Conservation (phyloP, 2,113 vertebrate species). For the Neodontobutis hainanensis region DNA sequence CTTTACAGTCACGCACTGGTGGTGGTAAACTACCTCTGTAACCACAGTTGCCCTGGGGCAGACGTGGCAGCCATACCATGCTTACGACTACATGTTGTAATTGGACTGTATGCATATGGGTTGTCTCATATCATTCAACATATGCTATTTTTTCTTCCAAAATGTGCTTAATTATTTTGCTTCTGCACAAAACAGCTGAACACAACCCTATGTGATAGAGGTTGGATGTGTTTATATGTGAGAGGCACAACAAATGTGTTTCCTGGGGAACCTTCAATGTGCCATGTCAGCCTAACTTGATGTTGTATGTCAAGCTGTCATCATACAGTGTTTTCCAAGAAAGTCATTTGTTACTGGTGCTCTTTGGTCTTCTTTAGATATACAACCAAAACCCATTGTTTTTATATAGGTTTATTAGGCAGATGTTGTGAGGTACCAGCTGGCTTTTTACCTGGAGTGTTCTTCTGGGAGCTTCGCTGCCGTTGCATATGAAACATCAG, state of each 20-base stretch:
- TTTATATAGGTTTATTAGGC: background rate
- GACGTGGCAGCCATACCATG: no score
- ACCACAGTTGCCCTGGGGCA: no score
- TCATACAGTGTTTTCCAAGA: constrained; percentile 3
- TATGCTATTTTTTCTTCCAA: no score
- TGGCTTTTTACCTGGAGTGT: constrained; percentile 87
- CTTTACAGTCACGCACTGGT: no score
- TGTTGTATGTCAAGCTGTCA: constrained; percentile 12
- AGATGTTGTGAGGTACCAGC: constrained; percentile 8
- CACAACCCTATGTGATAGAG: background rate
- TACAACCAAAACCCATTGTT: background rate
- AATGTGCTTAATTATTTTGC: no score
- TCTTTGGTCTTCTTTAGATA: no score
- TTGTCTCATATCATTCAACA: no score
- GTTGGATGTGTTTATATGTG: background rate
- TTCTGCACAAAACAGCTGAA: background rate
- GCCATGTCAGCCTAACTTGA: constrained; percentile 43
- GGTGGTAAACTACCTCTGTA: no score
- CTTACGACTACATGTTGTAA: no score
- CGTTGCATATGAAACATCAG: constrained; percentile 99
- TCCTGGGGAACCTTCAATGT: background rate
- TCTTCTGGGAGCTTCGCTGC: constrained; percentile 97
- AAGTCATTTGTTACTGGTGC: no score
- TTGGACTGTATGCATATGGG: no score
- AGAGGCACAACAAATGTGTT: no score